Conservation (phyloP, 2,888 invertebrate species). For the Venustoraphidia nigricollis region DNA sequence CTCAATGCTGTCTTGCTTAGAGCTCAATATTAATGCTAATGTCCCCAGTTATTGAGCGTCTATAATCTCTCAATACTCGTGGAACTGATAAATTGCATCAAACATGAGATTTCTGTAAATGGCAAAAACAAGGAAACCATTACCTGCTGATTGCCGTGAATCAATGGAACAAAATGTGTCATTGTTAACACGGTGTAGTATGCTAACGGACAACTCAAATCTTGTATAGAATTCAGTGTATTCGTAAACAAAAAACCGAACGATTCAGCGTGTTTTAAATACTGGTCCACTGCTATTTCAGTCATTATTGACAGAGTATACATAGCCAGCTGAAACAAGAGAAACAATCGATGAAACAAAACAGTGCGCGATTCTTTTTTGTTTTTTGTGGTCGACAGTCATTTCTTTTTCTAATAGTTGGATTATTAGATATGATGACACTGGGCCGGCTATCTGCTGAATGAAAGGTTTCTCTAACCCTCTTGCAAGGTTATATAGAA, state of each 20-base stretch:
- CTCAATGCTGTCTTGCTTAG: too few species aligned
- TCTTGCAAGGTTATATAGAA: too few species aligned
- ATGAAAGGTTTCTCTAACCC: too few species aligned
- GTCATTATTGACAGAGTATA: slow-evolving; percentile 52
- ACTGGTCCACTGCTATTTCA: slow-evolving; percentile 51
- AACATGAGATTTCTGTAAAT: too few species aligned
- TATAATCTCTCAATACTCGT: too few species aligned
- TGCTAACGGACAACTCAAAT: slow-evolving; percentile 30
- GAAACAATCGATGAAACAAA: not conserved
- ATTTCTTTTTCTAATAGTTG: too few species aligned
- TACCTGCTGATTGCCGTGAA: slow-evolving; percentile 46
- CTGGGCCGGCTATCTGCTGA: too few species aligned
- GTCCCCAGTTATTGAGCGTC: too few species aligned
- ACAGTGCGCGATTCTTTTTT: not conserved
- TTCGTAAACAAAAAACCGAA: slow-evolving; percentile 36
- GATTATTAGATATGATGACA: too few species aligned
- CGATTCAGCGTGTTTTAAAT: slow-evolving; percentile 45
- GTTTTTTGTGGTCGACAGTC: not conserved
- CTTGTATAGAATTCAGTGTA: slow-evolving; percentile 30
- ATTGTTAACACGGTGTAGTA: slow-evolving; percentile 48
- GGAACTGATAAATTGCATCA: too few species aligned
- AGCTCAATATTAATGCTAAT: too few species aligned
- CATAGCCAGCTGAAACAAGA: slow-evolving; percentile 39
- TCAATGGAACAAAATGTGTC: slow-evolving; percentile 45
- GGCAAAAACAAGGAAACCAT: slow-evolving; percentile 12